These are phyloP conservation scores for Hippocampus abdominalis DNA, from an alignment of 2,113 vertebrate species.

Conservation along the genomic window DNA sequence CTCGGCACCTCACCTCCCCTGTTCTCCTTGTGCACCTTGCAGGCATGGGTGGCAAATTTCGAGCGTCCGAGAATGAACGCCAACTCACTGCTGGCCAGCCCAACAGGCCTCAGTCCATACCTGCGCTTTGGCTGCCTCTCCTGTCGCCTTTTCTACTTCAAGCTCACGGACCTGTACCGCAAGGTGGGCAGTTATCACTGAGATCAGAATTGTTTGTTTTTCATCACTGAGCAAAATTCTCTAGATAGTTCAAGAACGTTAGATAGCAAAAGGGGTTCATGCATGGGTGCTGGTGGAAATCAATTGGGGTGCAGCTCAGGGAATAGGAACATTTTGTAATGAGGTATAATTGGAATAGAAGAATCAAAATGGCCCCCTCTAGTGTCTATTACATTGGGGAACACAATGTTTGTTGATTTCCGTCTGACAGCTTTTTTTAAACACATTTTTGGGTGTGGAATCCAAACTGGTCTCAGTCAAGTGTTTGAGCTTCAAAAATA, in stretches of 20 bases:
- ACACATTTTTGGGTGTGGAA: too few species aligned
- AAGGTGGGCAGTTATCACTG: constrained; percentile 49
- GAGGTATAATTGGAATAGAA: too few species aligned
- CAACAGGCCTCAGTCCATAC: constrained; percentile 75
- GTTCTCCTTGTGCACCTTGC: not conserved
- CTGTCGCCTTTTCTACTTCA: constrained; percentile 77
- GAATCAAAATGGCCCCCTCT: too few species aligned
- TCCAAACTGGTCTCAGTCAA: too few species aligned
- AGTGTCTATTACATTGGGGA: too few species aligned
- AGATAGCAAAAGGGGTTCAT: too few species aligned
- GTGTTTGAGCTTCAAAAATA: too few species aligned
- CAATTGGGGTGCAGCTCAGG: too few species aligned
- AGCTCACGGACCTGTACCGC: constrained; percentile 76
- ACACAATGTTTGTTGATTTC: too few species aligned
- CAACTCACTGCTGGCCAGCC: constrained; percentile 75
- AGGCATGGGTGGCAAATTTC: constrained; percentile 78
- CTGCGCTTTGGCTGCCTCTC: constrained; percentile 77
- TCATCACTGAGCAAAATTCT: not conserved
- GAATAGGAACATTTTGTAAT: too few species aligned
- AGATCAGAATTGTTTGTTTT: not conserved
- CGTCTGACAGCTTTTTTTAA: too few species aligned
- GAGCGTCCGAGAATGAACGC: constrained; percentile 78
- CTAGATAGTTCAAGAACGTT: not conserved
- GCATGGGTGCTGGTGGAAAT: too few species aligned
- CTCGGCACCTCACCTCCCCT: constrained; percentile 1